phyloP scores from a whole-genome alignment of 2,797 vertebrate genomes.

The Lemur catta region DNA sequence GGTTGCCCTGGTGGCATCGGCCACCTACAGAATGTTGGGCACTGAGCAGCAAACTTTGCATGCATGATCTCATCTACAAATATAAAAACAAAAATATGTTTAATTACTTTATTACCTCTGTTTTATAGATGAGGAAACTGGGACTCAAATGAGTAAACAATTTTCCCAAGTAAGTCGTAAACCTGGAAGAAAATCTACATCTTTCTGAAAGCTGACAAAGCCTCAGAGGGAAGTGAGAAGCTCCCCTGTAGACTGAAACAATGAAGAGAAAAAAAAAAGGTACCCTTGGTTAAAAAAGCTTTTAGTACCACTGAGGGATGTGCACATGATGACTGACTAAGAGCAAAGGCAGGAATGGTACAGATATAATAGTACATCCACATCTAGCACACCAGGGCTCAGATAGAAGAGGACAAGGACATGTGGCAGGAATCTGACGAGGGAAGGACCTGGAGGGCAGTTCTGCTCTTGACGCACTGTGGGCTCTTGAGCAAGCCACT shows the following conservation, averaged over 20 bases:
- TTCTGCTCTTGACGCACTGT: no score
- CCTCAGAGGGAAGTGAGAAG: accelerated
- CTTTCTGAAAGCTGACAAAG: background rate
- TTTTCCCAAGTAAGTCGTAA: background rate
- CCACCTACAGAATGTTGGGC: accelerated
- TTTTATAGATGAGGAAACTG: background rate
- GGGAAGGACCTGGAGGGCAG: accelerated
- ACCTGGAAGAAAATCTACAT: background rate
- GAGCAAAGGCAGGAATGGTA: accelerated
- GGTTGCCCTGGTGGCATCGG: accelerated
- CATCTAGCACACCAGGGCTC: accelerated
- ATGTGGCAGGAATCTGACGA: accelerated
- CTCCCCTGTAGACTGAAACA: accelerated
- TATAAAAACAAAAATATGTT: background rate
- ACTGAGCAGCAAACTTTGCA: accelerated
- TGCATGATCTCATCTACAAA: background rate
- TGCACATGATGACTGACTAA: accelerated
- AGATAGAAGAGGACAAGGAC: accelerated
- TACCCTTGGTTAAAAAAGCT: background rate
- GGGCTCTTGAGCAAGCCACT: no score
- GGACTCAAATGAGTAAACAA: background rate
- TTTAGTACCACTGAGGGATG: accelerated
- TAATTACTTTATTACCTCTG: background rate
- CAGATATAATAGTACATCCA: no score
- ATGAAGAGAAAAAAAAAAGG: accelerated